Percentiles rank a stretch among this genome's conserved stretches.
Evolutionary conservation across 2,888 invertebrate species (phyloP).

Genomic region (Protophormia terraenovae): DNA sequence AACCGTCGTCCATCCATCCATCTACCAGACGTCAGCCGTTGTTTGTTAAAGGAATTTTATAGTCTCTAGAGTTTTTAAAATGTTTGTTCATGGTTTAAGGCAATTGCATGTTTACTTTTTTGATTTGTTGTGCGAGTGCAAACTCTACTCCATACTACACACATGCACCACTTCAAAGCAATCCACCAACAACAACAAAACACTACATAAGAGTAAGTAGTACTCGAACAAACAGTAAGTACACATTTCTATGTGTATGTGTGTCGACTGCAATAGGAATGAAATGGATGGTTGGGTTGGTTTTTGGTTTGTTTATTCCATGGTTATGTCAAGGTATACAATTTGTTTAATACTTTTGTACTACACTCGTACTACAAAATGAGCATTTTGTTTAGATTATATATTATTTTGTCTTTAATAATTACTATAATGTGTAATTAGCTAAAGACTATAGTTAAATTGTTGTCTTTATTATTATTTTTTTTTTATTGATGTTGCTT

Average conservation of each 20-base stretch:
- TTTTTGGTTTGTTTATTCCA: constrained; percentile 17
- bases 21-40: constrained; percentile 67
- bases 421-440: constrained; percentile 54
- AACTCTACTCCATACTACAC: background rate
- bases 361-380: constrained; percentile 9
- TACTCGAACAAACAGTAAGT: background rate
- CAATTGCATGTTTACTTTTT: constrained; percentile 65
- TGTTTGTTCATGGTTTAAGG: constrained; percentile 66
- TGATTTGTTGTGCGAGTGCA: constrained; percentile 44
- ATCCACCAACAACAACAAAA: background rate
- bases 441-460: constrained; percentile 29
- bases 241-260: constrained; percentile 9
- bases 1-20: constrained; percentile 54
- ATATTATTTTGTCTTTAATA: constrained; percentile 40
- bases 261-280: background rate
- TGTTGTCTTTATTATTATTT: background rate
- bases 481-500: background rate
- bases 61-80: constrained; percentile 67
- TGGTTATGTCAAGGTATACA: constrained; percentile 62
- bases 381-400: constrained; percentile 42
- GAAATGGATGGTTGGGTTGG: background rate
- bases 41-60: constrained; percentile 67
- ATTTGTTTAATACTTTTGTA: constrained; percentile 36
- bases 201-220: background rate
- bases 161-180: background rate